Base-by-base conservation (phyloP, 1,140 invertebrate species). In the Papilio aristodemus region DNA sequence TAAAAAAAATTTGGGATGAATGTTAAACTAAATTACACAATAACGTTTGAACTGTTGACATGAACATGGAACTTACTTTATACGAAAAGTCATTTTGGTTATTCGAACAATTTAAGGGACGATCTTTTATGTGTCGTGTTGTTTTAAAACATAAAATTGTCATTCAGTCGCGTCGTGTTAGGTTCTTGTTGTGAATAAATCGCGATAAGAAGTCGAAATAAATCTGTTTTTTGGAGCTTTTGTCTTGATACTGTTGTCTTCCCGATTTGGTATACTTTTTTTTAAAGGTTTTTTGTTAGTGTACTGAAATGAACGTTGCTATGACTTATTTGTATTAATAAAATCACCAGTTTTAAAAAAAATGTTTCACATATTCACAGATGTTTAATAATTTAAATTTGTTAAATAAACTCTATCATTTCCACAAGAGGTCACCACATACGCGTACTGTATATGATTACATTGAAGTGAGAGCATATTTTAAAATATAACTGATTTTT, bases 101-200 rank as follows among this genome's bases (percentile, higher is more conserved):
- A 43, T 32, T 32, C 27, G 27, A 32, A 32, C 38, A 41, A 41
- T 41, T 43, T 17, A 19, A 19, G 17, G 14, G 46, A 22, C 17
- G 41, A 17, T 46, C 6, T 46, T 46, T 46, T 46, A 22, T 9
- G 17, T 22, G 17, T 22, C 46, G 46, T 50, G 46, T 50, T 50
- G 10, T 22, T 50, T 50, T 50, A 22, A 50, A 50, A 50, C 46
- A 50, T 22, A 50, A 50, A 50, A 50, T 50, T 17, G 46, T 50
- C 46, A 50, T 50, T 50, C 46, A 22, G 17, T 9, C 17, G 46
- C 1, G 46, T 50, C 46, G 46, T 50, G 46, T 50, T 50, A 22
- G 17, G 7, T 50, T 22, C 19, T 50, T 50, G 46, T 50, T 50
- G 17, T 19, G 17, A 50, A 50, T 50, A 50, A 50, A 50, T 50